These are phyloP conservation scores for Heliconius melpomene DNA, from an alignment of 1,140 invertebrate genomes.

Conservation along the genomic window DNA sequence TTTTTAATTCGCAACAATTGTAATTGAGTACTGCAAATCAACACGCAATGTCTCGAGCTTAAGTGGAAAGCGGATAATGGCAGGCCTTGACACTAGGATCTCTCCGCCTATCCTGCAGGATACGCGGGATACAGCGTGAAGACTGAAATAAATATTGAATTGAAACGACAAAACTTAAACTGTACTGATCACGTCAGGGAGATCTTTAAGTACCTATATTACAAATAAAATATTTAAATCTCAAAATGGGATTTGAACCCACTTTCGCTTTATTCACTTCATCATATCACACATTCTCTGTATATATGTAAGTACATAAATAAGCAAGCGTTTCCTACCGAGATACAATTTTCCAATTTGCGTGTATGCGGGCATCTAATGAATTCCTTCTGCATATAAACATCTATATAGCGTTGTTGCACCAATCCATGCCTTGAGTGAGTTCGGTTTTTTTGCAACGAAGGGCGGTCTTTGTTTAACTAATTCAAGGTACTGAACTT, in stretches of 20 bases:
- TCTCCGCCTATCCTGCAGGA: no score
- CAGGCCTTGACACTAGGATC: no score
- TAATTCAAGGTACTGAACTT: slow-evolving; percentile 4
- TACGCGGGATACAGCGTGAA: no score
- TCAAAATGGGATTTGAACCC: background rate
- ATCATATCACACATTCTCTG: background rate
- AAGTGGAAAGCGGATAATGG: no score
- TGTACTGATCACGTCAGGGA: no score
- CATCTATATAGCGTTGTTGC: slow-evolving; percentile 42
- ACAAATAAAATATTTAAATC: no score
- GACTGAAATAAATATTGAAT: no score
- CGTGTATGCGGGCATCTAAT: slow-evolving; percentile 39
- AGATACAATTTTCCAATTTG: slow-evolving; percentile 37
- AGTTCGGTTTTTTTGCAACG: slow-evolving; percentile 46
- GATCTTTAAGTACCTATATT: no score
- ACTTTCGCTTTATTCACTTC: background rate
- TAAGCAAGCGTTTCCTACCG: background rate
- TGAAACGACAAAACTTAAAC: no score
- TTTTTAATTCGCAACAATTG: no score
- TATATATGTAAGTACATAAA: background rate
- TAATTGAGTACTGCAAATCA: no score
- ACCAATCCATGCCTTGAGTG: slow-evolving; percentile 47
- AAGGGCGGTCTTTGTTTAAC: slow-evolving; percentile 40
- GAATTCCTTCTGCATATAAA: slow-evolving; percentile 31
- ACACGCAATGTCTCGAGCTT: no score